Percentiles rank a stretch among this genome's conserved stretches.
These are phyloP conservation scores for Xenentodon cancila DNA, from an alignment of 2,797 vertebrate genomes.

Conservation along the genomic window DNA sequence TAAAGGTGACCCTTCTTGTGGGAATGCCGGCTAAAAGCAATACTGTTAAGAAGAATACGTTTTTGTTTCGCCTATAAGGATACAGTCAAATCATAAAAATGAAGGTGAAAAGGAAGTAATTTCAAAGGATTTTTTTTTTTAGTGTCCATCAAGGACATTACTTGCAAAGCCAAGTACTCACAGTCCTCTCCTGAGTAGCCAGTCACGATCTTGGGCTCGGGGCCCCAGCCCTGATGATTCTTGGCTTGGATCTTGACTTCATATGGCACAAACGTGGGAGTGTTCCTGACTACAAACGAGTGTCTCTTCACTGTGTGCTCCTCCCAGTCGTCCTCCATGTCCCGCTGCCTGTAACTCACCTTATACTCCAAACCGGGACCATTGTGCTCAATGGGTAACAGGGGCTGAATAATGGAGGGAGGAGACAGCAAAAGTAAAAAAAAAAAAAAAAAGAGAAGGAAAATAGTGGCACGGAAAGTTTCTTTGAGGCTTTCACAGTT, in stretches of 20 bases:
- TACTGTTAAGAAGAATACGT: too few relatives aligned
- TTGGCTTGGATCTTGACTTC: constrained; percentile 92
- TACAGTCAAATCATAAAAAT: too few relatives aligned
- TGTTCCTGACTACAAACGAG: constrained; percentile 87
- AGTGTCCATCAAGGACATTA: too few relatives aligned
- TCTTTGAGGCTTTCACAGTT: constrained; percentile 45
- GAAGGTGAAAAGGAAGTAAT: too few relatives aligned
- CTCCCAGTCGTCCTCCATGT: constrained; percentile 84
- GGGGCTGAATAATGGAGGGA: constrained; percentile 78
- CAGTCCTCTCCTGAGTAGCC: constrained; percentile 95
- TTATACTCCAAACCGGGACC: constrained; percentile 94
- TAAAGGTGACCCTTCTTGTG: too few relatives aligned
- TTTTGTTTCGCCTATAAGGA: too few relatives aligned
- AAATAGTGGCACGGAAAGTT: constrained; percentile 1
- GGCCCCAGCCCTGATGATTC: constrained; percentile 89
- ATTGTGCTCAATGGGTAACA: constrained; percentile 89
- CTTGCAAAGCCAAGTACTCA: constrained; percentile 75
- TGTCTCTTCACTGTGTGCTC: constrained; percentile 90
- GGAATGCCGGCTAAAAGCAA: too few relatives aligned
- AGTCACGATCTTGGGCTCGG: constrained; percentile 85
- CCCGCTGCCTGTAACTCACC: constrained; percentile 89
- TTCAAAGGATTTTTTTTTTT: too few relatives aligned
- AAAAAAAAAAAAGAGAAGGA: constrained; percentile 1
- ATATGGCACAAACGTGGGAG: constrained; percentile 91
- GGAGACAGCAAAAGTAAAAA: constrained; percentile 4